Conservation (phyloP, 2,888 invertebrate genomes). For the Ctenicera cuprea region DNA sequence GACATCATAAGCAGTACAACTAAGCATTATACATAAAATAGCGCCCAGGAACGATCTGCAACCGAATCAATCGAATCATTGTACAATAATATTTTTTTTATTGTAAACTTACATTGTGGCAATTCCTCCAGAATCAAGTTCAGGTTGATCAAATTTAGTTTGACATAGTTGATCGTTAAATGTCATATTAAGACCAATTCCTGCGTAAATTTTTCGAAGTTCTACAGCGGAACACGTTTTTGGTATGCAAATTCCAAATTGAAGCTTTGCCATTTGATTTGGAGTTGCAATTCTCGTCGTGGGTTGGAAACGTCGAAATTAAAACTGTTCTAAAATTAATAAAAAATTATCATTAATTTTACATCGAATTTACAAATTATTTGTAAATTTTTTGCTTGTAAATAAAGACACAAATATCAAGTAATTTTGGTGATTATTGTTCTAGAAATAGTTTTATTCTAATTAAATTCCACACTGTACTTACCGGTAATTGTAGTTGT, state of each 20-base stretch:
- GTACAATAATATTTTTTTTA: no score
- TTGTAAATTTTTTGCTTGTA: no score
- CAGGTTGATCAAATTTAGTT: not conserved
- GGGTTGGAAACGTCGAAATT: not conserved
- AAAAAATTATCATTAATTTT: no score
- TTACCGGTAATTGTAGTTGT: not conserved
- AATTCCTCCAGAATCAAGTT: constrained; percentile 12
- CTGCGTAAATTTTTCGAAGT: not conserved
- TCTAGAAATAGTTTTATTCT: no score
- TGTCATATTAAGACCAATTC: not conserved
- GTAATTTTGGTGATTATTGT: no score
- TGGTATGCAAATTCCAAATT: constrained; percentile 16
- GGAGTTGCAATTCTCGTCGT: not conserved
- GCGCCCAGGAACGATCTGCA: not conserved
- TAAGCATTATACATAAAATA: not conserved
- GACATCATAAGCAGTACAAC: constrained; percentile 1
- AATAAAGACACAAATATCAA: no score
- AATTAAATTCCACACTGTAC: not conserved
- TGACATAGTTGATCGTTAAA: constrained; percentile 19
- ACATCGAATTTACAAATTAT: no score
- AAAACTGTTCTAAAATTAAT: no score
- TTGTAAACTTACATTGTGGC: constrained; percentile 15
- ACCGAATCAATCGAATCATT: not conserved
- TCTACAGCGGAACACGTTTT: constrained; percentile 12
- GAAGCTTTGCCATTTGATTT: not conserved